Conservation (phyloP, 1,140 invertebrate genomes). For the Lasioglossum baleicum region DNA sequence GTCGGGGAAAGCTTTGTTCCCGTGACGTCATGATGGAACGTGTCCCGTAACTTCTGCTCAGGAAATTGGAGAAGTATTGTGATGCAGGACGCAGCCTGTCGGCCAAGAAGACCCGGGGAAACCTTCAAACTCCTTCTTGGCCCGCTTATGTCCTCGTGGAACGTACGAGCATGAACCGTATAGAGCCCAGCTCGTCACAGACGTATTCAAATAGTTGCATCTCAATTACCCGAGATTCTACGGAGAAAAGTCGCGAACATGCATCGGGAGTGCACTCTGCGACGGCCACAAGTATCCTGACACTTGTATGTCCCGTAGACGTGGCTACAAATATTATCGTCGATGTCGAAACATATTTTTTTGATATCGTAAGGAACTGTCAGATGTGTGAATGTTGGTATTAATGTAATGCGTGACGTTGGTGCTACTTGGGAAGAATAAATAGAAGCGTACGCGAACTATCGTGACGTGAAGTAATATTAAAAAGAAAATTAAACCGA, state of each 20-base stretch:
- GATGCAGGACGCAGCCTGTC: conserved; percentile 66
- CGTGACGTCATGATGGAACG: conserved; percentile 70
- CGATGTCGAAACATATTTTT: no score
- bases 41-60: conserved; percentile 70
- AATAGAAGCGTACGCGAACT: no score
- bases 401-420: no score
- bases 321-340: no score
- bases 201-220: conserved; percentile 18
- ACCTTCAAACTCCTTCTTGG: conserved; percentile 59
- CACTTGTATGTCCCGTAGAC: no score
- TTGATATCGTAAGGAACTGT: no score
- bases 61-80: conserved; percentile 71
- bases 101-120: conserved; percentile 59
- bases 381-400: no score
- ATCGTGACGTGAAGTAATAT: no score
- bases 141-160: conserved; percentile 46
- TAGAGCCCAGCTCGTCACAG: conserved; percentile 21
- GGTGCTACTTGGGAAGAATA: no score
- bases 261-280: background rate
- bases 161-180: conserved; percentile 26
- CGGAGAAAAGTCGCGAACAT: background rate
- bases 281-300: no score
- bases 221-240: background rate
- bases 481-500: no score
- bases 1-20: conserved; percentile 61